phyloP scores from a whole-genome alignment of 2,113 vertebrate species.

The Hemibagrus wyckioides region DNA sequence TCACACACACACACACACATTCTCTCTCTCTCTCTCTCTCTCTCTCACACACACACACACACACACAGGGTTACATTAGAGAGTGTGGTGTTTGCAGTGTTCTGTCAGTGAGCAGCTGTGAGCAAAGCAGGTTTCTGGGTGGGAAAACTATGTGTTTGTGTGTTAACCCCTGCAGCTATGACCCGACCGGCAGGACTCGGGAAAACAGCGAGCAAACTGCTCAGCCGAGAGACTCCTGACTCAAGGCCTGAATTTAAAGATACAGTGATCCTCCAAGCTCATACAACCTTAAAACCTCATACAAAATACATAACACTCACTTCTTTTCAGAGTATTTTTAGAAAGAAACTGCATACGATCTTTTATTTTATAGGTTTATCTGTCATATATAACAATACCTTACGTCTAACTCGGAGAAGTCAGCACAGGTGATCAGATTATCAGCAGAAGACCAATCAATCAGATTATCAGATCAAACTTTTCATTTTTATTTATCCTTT shows the following conservation, averaged over 20 bases:
- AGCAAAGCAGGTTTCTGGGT: conserved; percentile 37
- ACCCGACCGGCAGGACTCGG: background rate
- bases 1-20: no score
- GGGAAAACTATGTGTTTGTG: conserved; percentile 31
- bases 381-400: background rate
- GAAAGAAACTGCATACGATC: background rate
- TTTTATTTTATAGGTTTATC: background rate
- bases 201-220: conserved; percentile 5
- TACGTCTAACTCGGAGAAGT: background rate
- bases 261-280: background rate
- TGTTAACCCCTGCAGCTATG: conserved; percentile 44
- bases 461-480: background rate
- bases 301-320: background rate
- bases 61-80: background rate
- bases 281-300: conserved; percentile 2
- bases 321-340: background rate
- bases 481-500: background rate
- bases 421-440: background rate
- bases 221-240: background rate
- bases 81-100: background rate
- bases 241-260: conserved; percentile 26
- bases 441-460: background rate
- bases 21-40: no score
- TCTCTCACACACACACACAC: background rate
- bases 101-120: conserved; percentile 24